phyloP scores from a whole-genome alignment of 1,140 invertebrate genomes.

The Melipona quadrifasciata region DNA sequence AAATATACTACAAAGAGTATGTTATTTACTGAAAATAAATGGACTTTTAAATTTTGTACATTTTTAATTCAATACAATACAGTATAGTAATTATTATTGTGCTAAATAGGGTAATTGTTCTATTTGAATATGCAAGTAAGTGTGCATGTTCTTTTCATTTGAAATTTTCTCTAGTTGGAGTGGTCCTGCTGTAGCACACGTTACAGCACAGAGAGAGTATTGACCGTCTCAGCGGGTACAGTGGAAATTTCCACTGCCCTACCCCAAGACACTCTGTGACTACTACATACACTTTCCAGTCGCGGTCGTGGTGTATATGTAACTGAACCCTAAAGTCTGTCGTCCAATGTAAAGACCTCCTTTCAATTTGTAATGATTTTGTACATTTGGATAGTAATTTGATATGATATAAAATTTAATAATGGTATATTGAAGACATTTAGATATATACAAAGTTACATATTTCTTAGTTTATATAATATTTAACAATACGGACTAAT shows the following conservation, averaged over 20 bases:
- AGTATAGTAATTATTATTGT: neutral
- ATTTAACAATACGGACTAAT: too few relatives aligned
- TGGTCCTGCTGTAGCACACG: slow-evolving; percentile 58
- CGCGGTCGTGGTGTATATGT: slow-evolving; percentile 38
- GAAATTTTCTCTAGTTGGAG: slow-evolving; percentile 62
- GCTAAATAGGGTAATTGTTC: neutral
- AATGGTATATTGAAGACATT: neutral
- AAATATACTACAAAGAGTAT: too few relatives aligned
- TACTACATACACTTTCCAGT: slow-evolving; percentile 56
- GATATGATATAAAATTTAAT: slow-evolving; percentile 11
- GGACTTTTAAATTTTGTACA: too few relatives aligned
- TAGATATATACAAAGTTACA: neutral
- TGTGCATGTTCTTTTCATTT: slow-evolving; percentile 4
- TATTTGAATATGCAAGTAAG: neutral
- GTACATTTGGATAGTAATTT: neutral
- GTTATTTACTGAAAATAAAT: too few relatives aligned
- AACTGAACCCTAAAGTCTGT: slow-evolving; percentile 60
- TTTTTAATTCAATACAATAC: too few relatives aligned
- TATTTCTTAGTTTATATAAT: neutral
- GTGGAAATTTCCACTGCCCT: slow-evolving; percentile 81
- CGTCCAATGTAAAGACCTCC: slow-evolving; percentile 50
- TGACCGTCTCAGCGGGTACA: slow-evolving; percentile 78
- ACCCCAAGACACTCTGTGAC: slow-evolving; percentile 70
- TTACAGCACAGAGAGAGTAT: slow-evolving; percentile 75
- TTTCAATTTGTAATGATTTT: slow-evolving; percentile 15